Conservation (phyloP, 2,888 invertebrate genomes). For the Caenorhabditis sp. region DNA sequence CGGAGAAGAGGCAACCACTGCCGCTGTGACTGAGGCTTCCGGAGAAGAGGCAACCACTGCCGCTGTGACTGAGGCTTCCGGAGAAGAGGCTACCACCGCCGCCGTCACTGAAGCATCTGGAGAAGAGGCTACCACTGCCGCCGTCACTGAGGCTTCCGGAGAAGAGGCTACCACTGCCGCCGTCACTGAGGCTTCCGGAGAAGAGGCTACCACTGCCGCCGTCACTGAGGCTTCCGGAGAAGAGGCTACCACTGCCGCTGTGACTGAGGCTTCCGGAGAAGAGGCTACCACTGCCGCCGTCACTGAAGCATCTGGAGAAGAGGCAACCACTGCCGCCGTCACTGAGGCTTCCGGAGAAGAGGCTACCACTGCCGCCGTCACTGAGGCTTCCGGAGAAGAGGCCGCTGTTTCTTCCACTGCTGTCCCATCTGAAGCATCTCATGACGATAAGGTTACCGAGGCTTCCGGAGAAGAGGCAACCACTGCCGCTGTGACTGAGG, state of each 20-base stretch:
- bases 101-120: too few species aligned
- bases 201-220: constrained; percentile 3
- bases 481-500: too few species aligned
- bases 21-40: constrained; percentile 25
- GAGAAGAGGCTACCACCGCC: constrained; percentile 13
- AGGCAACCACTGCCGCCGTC: too few species aligned
- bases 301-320: not conserved
- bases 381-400: constrained; percentile 53
- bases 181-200: constrained; percentile 28
- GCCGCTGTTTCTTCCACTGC: too few species aligned
- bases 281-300: constrained; percentile 9
- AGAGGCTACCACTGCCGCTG: constrained; percentile 6
- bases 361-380: constrained; percentile 13
- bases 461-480: too few species aligned
- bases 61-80: constrained; percentile 21
- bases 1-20: constrained; percentile 38
- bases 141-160: constrained; percentile 7
- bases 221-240: constrained; percentile 11
- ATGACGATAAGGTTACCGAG: too few species aligned
- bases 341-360: constrained; percentile 24
- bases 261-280: constrained; percentile 20
- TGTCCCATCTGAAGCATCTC: too few species aligned
- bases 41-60: constrained; percentile 31
- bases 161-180: constrained; percentile 28
- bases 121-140: too few species aligned